Conservation (phyloP, 2,888 invertebrate genomes). For the Zhengitettix transpicula region DNA sequence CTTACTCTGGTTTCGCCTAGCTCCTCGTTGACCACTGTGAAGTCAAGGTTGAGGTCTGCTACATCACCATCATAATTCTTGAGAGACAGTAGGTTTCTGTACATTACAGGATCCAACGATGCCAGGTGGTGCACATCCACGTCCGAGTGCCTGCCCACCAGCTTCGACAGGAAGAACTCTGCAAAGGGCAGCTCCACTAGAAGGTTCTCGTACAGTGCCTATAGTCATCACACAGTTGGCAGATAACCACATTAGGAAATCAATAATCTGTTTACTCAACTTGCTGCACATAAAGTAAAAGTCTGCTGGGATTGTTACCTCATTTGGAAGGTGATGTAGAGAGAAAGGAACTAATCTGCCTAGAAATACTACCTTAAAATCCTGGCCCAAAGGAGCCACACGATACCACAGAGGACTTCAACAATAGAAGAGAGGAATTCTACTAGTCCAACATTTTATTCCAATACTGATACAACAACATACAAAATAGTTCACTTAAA, state of each 20-base stretch:
- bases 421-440: background rate
- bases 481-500: too few relatives aligned
- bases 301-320: too few relatives aligned
- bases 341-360: too few relatives aligned
- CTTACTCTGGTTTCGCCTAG: conserved; percentile 69
- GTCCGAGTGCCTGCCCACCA: conserved; percentile 58
- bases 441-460: background rate
- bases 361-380: too few relatives aligned
- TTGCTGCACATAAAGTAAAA: too few relatives aligned
- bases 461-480: background rate
- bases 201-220: conserved; percentile 89
- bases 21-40: conserved; percentile 79
- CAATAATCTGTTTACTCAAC: too few relatives aligned
- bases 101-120: conserved; percentile 81
- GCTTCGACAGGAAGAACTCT: conserved; percentile 83
- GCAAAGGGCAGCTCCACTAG: conserved; percentile 89
- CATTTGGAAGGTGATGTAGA: too few relatives aligned
- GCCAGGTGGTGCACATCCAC: conserved; percentile 85
- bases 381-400: too few relatives aligned
- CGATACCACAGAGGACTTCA: background rate
- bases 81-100: conserved; percentile 75
- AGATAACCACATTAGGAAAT: background rate
- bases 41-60: conserved; percentile 76
- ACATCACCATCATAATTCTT: conserved; percentile 78
- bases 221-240: conserved; percentile 10